Conservation (phyloP, 2,113 vertebrate species). For the Taurulus bubalis region DNA sequence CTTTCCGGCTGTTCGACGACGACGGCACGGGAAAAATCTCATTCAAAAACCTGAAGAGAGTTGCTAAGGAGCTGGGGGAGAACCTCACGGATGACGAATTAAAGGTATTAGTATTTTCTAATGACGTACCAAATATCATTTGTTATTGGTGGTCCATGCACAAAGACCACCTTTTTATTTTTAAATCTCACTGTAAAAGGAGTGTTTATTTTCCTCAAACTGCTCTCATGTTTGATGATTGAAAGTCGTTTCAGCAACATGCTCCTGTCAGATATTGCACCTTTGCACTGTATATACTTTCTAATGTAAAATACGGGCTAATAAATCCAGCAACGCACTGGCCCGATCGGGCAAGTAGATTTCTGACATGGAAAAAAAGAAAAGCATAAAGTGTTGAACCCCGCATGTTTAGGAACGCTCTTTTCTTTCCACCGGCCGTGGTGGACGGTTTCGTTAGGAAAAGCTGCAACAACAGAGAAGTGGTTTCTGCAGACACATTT, state of each 20-base stretch:
- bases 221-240: not conserved
- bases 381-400: not conserved
- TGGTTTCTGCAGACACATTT: not conserved
- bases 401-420: not conserved
- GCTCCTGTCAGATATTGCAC: not conserved
- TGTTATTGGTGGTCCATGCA: not conserved
- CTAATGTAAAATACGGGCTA: not conserved
- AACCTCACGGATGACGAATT: slow-evolving; percentile 93
- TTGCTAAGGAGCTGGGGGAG: slow-evolving; percentile 93
- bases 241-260: not conserved
- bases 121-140: not conserved
- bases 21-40: slow-evolving; percentile 94
- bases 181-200: not conserved
- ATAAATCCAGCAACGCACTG: not conserved
- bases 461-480: not conserved
- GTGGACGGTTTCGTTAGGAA: too few relatives aligned
- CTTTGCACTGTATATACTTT: not conserved
- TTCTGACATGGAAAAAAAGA: not conserved
- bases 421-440: too few relatives aligned
- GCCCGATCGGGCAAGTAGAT: too few relatives aligned
- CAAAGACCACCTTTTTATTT: too few relatives aligned
- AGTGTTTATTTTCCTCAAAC: not conserved
- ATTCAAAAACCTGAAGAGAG: slow-evolving; percentile 93
- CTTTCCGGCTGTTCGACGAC: slow-evolving; percentile 94
- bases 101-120: slow-evolving; percentile 81